Evolutionary conservation across 1,140 invertebrate genomes (phyloP).

Genomic region (Fopius arisanus): DNA sequence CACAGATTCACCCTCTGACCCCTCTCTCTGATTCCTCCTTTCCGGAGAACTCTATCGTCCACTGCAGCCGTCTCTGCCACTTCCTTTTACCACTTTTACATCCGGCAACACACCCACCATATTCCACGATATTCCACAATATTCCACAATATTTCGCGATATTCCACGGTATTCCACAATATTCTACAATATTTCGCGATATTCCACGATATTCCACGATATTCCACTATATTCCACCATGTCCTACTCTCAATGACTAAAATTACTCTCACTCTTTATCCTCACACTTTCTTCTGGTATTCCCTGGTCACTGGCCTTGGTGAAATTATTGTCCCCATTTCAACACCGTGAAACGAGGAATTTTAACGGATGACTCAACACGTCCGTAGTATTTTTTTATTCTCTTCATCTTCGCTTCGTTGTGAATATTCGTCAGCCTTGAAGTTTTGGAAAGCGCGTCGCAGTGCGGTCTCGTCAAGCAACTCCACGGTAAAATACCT

Average conservation of each 20-base stretch:
- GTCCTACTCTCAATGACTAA: no score
- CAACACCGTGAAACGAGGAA: not conserved
- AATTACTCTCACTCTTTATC: conserved; percentile 8
- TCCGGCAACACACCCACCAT: conserved; percentile 19
- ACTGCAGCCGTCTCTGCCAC: conserved; percentile 39
- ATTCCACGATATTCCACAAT: no score
- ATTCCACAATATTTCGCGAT: not conserved
- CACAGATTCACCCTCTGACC: not conserved
- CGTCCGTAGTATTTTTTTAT: not conserved
- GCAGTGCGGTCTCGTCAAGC: conserved; percentile 5
- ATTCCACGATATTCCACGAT: no score
- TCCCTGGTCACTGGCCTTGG: not conserved
- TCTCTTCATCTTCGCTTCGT: not conserved
- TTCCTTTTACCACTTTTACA: conserved; percentile 34
- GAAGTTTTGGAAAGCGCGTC: not conserved
- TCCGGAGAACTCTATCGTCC: conserved; percentile 40
- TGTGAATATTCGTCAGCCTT: not conserved
- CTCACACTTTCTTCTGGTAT: conserved; percentile 8
- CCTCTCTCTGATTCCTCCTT: conserved; percentile 3
- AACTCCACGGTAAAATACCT: not conserved
- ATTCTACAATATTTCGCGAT: no score
- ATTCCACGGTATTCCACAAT: no score
- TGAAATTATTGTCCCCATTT: not conserved
- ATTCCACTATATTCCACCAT: no score
- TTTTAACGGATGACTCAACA: not conserved